phyloP scores from a whole-genome alignment of 2,888 invertebrate species.

The Cacoxenus indagator region DNA sequence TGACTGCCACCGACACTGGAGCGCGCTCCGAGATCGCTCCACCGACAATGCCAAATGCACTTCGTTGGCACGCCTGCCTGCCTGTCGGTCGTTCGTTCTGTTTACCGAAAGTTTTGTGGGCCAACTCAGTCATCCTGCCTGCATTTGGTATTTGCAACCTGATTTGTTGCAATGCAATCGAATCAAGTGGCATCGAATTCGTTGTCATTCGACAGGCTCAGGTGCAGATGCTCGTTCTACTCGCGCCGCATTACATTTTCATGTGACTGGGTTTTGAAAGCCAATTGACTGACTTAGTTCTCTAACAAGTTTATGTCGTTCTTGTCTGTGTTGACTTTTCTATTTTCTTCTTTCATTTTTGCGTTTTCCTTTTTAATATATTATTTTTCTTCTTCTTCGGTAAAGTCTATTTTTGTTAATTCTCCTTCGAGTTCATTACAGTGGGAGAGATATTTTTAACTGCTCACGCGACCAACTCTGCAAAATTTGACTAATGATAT shows the following conservation, averaged over 20 bases:
- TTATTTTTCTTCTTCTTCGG: not conserved
- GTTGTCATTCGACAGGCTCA: not conserved
- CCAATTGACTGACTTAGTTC: constrained; percentile 59
- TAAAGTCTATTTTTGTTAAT: not conserved
- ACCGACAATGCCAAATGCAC: not conserved
- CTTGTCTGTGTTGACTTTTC: not conserved
- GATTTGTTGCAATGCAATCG: constrained; percentile 8
- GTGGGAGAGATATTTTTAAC: not conserved
- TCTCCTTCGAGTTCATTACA: not conserved
- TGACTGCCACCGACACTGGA: not conserved
- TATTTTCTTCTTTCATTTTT: not conserved
- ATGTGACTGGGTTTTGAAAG: constrained; percentile 60
- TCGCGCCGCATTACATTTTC: constrained; percentile 39
- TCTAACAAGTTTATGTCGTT: no score
- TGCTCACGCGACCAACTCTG: constrained; percentile 1
- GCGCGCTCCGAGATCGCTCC: not conserved
- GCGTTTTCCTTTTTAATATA: not conserved
- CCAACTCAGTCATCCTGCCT: not conserved
- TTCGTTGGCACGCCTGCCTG: not conserved
- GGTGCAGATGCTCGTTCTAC: not conserved
- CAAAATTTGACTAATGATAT: constrained; percentile 15
- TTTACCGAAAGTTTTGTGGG: not conserved
- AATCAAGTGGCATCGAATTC: no score
- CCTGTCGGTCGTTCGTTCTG: no score
- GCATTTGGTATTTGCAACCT: constrained; percentile 3